Conservation (phyloP, 2,113 vertebrate species). For the Naja naja region DNA sequence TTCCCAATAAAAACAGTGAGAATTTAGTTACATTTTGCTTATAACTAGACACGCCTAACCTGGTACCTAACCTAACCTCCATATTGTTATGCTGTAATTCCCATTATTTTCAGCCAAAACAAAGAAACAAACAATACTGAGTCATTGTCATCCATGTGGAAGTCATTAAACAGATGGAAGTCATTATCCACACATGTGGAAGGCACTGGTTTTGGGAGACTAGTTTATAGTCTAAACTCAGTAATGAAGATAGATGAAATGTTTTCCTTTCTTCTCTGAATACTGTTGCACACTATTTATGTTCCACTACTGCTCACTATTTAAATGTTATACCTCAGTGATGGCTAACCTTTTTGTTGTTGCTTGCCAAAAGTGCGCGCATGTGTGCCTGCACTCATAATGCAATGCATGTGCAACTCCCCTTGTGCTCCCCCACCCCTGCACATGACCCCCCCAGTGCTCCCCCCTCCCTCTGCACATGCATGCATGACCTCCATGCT, state of each 20-base stretch:
- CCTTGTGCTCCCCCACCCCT: too few relatives aligned
- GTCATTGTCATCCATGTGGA: not conserved
- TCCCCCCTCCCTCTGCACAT: too few relatives aligned
- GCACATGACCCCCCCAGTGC: too few relatives aligned
- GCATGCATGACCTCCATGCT: too few relatives aligned
- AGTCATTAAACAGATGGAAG: not conserved
- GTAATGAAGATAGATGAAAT: not conserved
- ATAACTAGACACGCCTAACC: not conserved
- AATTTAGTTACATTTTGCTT: not conserved
- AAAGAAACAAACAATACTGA: not conserved
- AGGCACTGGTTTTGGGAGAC: not conserved
- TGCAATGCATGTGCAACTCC: too few relatives aligned
- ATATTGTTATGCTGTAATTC: not conserved
- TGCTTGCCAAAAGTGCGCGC: too few relatives aligned
- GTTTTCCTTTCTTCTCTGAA: not conserved
- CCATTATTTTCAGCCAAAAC: not conserved
- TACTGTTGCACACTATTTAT: not conserved
- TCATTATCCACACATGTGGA: not conserved
- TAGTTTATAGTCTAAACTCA: not conserved
- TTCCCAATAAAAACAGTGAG: not conserved
- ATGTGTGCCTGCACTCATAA: too few relatives aligned
- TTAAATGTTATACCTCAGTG: not conserved
- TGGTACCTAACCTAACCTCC: not conserved
- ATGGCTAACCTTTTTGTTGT: too few relatives aligned
- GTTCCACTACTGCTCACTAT: not conserved